Evolutionary conservation across 2,797 vertebrate species (phyloP).

Genomic region (Sebastes diploproa): DNA sequence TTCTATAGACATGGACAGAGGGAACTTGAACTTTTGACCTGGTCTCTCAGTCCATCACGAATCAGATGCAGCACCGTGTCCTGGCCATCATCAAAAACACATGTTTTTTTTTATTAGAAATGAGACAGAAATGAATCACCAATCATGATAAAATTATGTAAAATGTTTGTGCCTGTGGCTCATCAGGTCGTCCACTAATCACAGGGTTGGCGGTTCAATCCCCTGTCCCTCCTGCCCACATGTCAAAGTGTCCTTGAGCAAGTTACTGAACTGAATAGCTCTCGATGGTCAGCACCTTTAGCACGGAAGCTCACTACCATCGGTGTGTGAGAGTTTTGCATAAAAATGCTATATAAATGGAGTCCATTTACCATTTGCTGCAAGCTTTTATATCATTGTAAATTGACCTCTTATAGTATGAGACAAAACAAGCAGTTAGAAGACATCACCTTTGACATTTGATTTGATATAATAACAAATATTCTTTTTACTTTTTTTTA

Average conservation of each 20-base stretch:
- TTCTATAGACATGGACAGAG: neutral
- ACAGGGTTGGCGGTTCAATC: too few relatives aligned
- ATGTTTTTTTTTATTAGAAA: neutral
- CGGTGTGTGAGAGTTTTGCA: neutral
- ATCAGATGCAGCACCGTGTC: neutral
- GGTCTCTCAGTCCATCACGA: neutral
- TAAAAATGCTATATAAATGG: neutral
- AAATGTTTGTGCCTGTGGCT: neutral
- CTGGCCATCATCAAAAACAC: neutral
- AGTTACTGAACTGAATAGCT: neutral
- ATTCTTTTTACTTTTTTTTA: neutral
- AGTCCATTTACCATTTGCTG: neutral
- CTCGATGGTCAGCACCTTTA: neutral
- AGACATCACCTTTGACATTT: neutral
- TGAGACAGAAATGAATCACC: neutral
- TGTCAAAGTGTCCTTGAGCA: neutral
- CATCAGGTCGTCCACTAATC: too few relatives aligned
- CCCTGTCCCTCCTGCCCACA: fast-evolving
- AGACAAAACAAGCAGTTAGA: neutral
- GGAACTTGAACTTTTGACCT: neutral
- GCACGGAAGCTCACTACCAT: neutral
- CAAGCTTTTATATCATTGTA: neutral
- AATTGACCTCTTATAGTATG: neutral
- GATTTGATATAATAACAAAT: neutral
- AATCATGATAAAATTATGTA: neutral